Conservation (phyloP, 2,888 invertebrate species). For the Saturnia pavonia region DNA sequence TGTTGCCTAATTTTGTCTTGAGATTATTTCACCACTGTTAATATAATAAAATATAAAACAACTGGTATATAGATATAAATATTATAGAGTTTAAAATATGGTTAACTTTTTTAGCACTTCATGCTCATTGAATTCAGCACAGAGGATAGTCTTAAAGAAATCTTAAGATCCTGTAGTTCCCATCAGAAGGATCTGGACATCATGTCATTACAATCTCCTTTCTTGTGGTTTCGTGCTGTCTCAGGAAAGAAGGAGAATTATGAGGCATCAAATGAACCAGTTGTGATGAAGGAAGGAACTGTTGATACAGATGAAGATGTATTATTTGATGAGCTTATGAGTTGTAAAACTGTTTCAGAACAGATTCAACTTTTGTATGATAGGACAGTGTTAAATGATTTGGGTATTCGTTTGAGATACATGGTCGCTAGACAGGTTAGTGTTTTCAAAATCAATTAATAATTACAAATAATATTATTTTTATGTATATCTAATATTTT, state of each 20-base stretch:
- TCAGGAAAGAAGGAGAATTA: conserved; percentile 49
- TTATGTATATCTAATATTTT: too few relatives aligned
- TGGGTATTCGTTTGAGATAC: conserved; percentile 88
- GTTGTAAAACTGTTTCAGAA: conserved; percentile 80
- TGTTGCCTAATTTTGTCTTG: background rate
- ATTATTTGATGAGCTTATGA: conserved; percentile 71
- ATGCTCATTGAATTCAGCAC: conserved; percentile 88
- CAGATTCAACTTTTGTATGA: conserved; percentile 86
- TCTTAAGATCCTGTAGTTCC: conserved; percentile 79
- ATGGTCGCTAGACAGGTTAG: conserved; percentile 86
- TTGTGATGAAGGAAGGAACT: conserved; percentile 72
- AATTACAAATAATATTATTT: too few relatives aligned
- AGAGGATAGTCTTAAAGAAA: conserved; percentile 74
- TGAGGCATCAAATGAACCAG: conserved; percentile 26
- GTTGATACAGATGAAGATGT: conserved; percentile 60
- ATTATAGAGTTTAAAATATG: too few relatives aligned
- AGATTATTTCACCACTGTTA: background rate
- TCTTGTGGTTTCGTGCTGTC: conserved; percentile 86
- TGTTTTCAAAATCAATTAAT: too few relatives aligned
- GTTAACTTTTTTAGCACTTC: conserved; percentile 81
- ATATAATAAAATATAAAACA: too few relatives aligned
- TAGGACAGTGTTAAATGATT: conserved; percentile 85
- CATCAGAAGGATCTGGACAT: conserved; percentile 81
- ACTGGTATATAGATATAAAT: too few relatives aligned
- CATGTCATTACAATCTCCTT: conserved; percentile 85